Base-by-base conservation (phyloP, 2,888 invertebrate species). In the Micropterix aruncella region DNA sequence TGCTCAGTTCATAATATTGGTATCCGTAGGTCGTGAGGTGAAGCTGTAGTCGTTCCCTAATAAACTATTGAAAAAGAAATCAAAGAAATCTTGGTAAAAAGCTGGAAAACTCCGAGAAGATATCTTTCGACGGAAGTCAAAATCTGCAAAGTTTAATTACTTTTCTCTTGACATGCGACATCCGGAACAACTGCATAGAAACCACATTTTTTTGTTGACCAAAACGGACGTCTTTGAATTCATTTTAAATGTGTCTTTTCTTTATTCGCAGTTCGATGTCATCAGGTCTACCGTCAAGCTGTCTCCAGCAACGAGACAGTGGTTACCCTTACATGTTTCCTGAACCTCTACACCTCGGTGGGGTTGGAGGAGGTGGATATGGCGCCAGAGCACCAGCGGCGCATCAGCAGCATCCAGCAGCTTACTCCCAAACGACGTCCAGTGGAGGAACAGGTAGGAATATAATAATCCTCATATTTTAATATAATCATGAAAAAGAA, bases 251-350 rank as follows among this genome's bases (percentile, higher is more conserved):
- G 19, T 37, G 16, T n/a, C 27, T 3, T 44, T 16, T 14, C 50
- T 49, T 52, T 55, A 54, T 52, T 72, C 68, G 53, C 75, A 91
- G 91, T 67, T 84, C 90, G 48, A 91, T 91, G 89, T 80, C 89
- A 44, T 83, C 83, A 53, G 87, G 87, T 53, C 78, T 85, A 72
- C 78, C 79, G 54, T 81, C 81, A 55, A 89, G 83, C 63, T 91
- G 85, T 63, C 79, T 85, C 54, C 91, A 87, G 63, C 89, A 88
- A 65, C 74, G 87, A 46, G 83, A 86, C 59, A 66, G 74, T 52
- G 83, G 83, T 44, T 90, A 90, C 65, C 89, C 89, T 36, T 91
- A 91, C 73, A 91, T 91, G 83, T 91, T 91, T 66, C 83, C 86
- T 55, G 90, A 92, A 67, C 89, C 90, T 48, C 74, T 91, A 46